Base-by-base conservation (phyloP, 2,797 vertebrate species). In the Salmo trutta region DNA sequence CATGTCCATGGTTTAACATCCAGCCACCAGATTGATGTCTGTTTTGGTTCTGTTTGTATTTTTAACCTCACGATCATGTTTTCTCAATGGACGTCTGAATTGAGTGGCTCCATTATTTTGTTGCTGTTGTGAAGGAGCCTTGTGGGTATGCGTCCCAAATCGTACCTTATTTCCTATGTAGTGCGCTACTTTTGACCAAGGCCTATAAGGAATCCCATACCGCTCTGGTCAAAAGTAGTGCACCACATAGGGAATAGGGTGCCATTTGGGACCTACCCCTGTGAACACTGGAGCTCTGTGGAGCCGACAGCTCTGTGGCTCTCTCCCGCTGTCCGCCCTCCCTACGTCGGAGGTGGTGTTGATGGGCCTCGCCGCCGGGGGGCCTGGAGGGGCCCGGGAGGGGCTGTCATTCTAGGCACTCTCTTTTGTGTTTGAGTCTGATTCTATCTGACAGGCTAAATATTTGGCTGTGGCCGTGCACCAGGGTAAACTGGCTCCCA, bases 361-460 rank as follows among this genome's bases (percentile, higher is more conserved):
- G 77, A 79, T 73, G 69, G 73, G 67, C 74, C 41, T 21, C 69
- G 14, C 27, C 16, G 36, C 56, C 29, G 21, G 75, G 75, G 65
- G 75, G 59, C 47, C 21, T 36, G 29, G 54, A 53, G 79, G 73
- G 53, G 54, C 53, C 36, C 71, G 73, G 67, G 59, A 72, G 79
- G 81, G 71, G 54, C 84, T 88, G 91, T 91, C 90, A 75, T 90
- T 89, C 90, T 87, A 83, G 83, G 90, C 82, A 79, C 84, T 84
- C 84, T 75, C 51, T 10, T 81, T 81, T 82, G 81, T 76, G 27
- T 73, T 80, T 84, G 83, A 89, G 71, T 66, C 75, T 85, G 86
- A 88, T 87, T 84, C 65, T 29, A 71, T 59, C 56, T 73, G 86
- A 85, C 86, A 85, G 75, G 52, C 70, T 67, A 86, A 86, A 85